A percentile compares a stretch with the other conserved stretches of the same genome.
Conservation (phyloP, 2,888 invertebrate genomes). For the Druceiella hillmani region DNA sequence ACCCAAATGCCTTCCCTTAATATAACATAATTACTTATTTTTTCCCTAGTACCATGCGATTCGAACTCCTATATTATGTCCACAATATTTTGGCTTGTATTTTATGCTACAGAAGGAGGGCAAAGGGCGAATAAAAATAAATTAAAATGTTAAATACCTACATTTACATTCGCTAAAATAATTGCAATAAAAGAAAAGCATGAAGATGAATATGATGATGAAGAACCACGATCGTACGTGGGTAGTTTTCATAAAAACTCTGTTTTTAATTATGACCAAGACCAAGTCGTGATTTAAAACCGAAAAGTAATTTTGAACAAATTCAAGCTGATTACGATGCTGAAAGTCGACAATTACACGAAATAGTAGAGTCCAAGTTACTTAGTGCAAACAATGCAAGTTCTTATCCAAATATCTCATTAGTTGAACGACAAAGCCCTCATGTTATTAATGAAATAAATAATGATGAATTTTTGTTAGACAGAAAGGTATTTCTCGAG, state of each 20-base stretch:
- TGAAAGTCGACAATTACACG: constrained; percentile 43
- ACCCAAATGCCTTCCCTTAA: no score
- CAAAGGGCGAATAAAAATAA: no score
- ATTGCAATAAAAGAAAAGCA: constrained; percentile 48
- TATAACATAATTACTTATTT: no score
- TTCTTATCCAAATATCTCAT: constrained; percentile 37
- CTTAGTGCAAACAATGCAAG: constrained; percentile 30
- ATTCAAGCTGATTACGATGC: constrained; percentile 50
- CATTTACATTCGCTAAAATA: constrained; percentile 61
- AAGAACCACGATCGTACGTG: constrained; percentile 42
- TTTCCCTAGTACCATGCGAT: no score
- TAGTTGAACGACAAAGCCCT: constrained; percentile 44
- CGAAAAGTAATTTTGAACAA: constrained; percentile 52
- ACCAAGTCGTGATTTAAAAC: constrained; percentile 37
- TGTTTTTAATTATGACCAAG: constrained; percentile 32
- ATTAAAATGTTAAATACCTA: no score
- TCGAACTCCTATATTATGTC: no score
- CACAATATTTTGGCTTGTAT: no score
- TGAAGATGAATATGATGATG: constrained; percentile 42
- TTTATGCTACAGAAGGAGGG: no score
- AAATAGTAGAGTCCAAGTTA: constrained; percentile 31
- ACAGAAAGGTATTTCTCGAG: constrained; percentile 75
- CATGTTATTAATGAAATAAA: constrained; percentile 78
- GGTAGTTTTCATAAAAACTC: constrained; percentile 43
- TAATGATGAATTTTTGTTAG: constrained; percentile 83